Conservation (phyloP, 1,140 invertebrate genomes). For the Hylyphantes graminicola region DNA sequence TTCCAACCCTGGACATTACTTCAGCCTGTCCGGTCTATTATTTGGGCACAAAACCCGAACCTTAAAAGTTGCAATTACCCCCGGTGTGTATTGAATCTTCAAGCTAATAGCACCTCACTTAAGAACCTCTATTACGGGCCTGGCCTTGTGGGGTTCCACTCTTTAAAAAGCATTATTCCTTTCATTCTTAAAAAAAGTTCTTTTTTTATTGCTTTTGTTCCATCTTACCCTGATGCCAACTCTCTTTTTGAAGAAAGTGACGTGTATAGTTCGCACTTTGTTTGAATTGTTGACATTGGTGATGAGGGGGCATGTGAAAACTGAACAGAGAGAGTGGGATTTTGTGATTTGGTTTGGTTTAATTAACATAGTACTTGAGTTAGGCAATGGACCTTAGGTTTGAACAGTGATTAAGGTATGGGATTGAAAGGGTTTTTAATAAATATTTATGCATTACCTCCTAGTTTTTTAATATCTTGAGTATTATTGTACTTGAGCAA, state of each 20-base stretch:
- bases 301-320: conserved; percentile 31
- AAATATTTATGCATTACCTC: too few relatives aligned
- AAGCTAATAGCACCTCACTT: conserved; percentile 46
- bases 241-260: conserved; percentile 40
- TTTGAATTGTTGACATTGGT: conserved; percentile 45
- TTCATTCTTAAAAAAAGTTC: not conserved
- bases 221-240: not conserved
- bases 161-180: conserved; percentile 22
- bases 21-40: conserved; percentile 33
- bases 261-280: conserved; percentile 50
- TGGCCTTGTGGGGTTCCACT: conserved; percentile 35
- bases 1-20: too few relatives aligned
- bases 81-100: conserved; percentile 51
- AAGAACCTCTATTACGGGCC: conserved; percentile 41
- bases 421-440: too few relatives aligned
- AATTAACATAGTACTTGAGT: too few relatives aligned
- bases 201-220: conserved; percentile 8
- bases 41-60: conserved; percentile 49
- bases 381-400: too few relatives aligned
- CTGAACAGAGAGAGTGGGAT: too few relatives aligned
- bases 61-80: conserved; percentile 37
- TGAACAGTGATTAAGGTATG: too few relatives aligned
- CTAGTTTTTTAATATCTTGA: too few relatives aligned
- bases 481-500: too few relatives aligned
- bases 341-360: too few relatives aligned